Conservation (phyloP, 2,888 invertebrate genomes). For the Ophion ventricosus region DNA sequence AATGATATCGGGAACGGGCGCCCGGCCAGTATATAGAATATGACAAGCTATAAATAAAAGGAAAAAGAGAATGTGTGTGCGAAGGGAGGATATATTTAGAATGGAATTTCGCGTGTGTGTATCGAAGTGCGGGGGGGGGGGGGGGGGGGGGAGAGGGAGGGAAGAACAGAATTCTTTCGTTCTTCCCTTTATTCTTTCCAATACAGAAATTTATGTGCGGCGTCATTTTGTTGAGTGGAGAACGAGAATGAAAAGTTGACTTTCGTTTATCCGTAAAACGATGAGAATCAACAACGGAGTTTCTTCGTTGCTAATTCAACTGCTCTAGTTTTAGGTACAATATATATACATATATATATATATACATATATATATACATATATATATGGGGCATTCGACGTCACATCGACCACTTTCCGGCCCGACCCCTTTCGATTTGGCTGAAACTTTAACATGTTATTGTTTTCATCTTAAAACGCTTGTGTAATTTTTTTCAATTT, state of each 20-base stretch:
- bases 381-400: no score
- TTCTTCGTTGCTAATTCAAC: conserved; percentile 64
- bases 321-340: conserved; percentile 65
- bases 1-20: conserved; percentile 6
- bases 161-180: background rate
- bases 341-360: conserved; percentile 6
- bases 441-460: no score
- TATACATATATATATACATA: background rate
- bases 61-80: conserved; percentile 18
- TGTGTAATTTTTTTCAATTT: no score
- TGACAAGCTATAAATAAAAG: conserved; percentile 39
- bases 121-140: background rate
- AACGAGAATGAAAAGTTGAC: conserved; percentile 41
- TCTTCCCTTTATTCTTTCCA: background rate
- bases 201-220: background rate
- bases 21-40: conserved; percentile 20
- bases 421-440: no score
- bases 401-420: no score
- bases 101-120: conserved; percentile 40
- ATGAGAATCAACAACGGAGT: conserved; percentile 29
- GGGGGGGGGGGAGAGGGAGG: background rate
- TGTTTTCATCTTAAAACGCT: no score
- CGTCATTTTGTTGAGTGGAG: conserved; percentile 55
- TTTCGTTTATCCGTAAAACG: conserved; percentile 34
- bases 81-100: conserved; percentile 27